Evolutionary conservation across 2,888 invertebrate species (phyloP), one percentile per base, ranked within the genome.

Genomic region (Drosophila mercatorum): DNA sequence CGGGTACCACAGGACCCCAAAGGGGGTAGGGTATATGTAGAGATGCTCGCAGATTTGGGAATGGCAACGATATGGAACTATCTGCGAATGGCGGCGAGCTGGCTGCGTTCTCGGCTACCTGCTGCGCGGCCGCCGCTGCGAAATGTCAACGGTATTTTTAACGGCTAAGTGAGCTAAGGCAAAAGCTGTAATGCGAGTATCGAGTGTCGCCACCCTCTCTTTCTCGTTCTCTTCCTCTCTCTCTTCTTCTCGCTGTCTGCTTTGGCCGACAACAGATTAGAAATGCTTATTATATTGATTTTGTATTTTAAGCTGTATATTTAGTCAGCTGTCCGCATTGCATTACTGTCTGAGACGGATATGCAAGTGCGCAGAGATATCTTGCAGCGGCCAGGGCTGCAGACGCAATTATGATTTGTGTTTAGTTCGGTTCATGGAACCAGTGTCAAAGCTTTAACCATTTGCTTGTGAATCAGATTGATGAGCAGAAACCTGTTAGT

Each of bases 121-220:
- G 63, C 57, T 44, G 63, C 62, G 49, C 62, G 49, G 40, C 53
- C 36, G 65, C 57, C 58, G 63, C 78, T 69, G 66, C 53, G 68
- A 89, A 89, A 89, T 87, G 89, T 83, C 89, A 83, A 79, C 73
- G 84, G 70, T 88, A 88, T 88, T 84, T 87, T 76, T 88, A 86
- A 75, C 75, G 65, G 70, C 67, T 60, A 72, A 75, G 67, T 80
- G 68, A 72, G 63, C 74, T 68, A 59, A 61, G 56, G 12, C 40
- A 68, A 63, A 64, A 61, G 51, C 47, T 49, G 66, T 72, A 64
- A 80, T 65, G 43, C 68, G 36, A 36, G 22, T 14, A 14, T 38
- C 53, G 8, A 10, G 12, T 53, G 26, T 26, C 38, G 5, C 40
- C 51, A 11, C 22, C 3, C 49, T 12, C 44, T 43, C 22, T 2